Base-by-base conservation (phyloP, 2,113 vertebrate species). In the Gallinago media region DNA sequence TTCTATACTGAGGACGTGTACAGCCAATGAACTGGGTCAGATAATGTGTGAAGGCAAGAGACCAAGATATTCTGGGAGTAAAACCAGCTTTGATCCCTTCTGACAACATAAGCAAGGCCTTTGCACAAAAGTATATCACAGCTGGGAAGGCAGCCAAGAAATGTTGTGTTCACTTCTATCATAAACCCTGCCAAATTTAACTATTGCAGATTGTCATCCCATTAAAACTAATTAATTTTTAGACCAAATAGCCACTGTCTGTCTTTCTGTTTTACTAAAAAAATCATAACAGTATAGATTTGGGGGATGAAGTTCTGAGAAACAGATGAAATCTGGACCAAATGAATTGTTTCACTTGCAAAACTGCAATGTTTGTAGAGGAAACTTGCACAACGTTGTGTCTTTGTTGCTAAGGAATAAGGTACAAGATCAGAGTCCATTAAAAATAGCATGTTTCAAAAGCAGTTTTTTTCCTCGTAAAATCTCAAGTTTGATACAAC, bases 41-140 rank as follows among this genome's bases (percentile, higher is more conserved):
- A 86, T 92, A 86, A 95, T 34, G 68, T 77, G 55, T 27, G 76
- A 94, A 92, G 76, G 89, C 72, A 91, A 77, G 65, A 84, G 73
- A 89, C 84, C 61, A 95, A 92, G 96, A 92, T 94, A 95, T 75
- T 92, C 76, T 87, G 80, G 62, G 88, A 94, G 47, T 79, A 96
- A 92, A 92, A 82, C 88, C 92, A 82, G 63, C 66, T 96, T 82
- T 96, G 88, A 94, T 95, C 65, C 78, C 77, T 96, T 96, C 54
- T 12, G 58, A 95, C 88, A 90, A 85, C 61, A 75, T 74, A 89
- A 94, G 92, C 80, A 81, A 94, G 71, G 80, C 86, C 76, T 89
- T 94, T 92, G 86, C 65, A 91, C 63, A 89, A 50, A 86, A 94
- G 47, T 85, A 11, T 92, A 83, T 81, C 91, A 56, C 68, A 94